These are phyloP conservation scores for Coregonus ussuriensis DNA, from an alignment of 2,797 vertebrate genomes.

Conservation along the genomic window DNA sequence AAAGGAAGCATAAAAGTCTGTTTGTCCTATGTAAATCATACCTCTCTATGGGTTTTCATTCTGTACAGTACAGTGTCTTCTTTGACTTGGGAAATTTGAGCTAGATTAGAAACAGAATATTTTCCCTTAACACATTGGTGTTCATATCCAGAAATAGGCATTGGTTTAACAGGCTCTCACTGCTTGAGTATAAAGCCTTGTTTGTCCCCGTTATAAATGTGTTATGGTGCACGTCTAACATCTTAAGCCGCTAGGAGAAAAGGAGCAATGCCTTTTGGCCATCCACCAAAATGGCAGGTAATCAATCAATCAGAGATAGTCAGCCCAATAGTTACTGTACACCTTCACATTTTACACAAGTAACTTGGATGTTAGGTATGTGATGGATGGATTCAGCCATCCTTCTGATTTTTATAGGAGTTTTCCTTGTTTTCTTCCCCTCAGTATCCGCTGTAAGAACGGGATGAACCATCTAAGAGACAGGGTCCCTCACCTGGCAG, in stretches of 20 bases:
- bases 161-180: not conserved
- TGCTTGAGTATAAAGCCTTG: not conserved
- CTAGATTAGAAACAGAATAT: not conserved
- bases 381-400: not conserved
- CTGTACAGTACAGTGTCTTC: not conserved
- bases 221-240: not conserved
- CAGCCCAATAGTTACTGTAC: no score
- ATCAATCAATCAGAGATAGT: no score
- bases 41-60: not conserved
- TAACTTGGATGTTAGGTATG: no score
- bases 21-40: not conserved
- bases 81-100: not conserved
- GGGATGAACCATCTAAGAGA: slow-evolving; percentile 84
- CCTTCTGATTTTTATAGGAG: not conserved
- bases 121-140: not conserved
- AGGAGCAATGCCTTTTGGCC: not conserved
- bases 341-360: no score
- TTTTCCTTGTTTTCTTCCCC: not conserved
- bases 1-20: not conserved
- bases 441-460: slow-evolving; percentile 80
- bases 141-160: not conserved
- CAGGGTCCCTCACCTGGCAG: slow-evolving; percentile 70
- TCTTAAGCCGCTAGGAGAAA: no score
- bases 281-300: not conserved
- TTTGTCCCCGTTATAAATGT: not conserved